phyloP scores from a whole-genome alignment of 1,140 invertebrate genomes.

The Nasonia vitripennis region DNA sequence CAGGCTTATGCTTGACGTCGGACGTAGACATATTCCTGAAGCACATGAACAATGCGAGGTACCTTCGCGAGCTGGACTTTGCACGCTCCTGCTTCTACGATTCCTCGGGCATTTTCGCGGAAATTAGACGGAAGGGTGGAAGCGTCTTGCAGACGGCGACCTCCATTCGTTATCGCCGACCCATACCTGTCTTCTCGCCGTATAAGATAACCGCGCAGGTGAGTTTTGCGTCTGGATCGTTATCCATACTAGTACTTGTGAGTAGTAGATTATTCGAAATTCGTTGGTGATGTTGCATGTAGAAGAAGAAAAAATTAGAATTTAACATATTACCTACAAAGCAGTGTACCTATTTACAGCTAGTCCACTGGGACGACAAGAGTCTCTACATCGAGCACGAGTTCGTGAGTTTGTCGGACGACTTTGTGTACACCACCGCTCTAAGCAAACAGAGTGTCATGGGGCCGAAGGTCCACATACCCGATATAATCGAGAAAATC shows the following conservation, averaged over 20 bases:
- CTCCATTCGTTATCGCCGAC: conserved; percentile 84
- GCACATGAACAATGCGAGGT: conserved; percentile 90
- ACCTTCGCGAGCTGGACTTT: conserved; percentile 84
- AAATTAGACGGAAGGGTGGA: conserved; percentile 77
- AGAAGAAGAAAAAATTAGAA: not conserved
- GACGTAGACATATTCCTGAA: conserved; percentile 86
- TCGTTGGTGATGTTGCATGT: too few relatives aligned
- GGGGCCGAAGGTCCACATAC: conserved; percentile 78
- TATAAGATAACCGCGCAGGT: conserved; percentile 86
- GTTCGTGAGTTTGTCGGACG: conserved; percentile 83
- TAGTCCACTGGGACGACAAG: conserved; percentile 89
- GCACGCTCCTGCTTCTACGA: conserved; percentile 87
- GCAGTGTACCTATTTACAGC: conserved; percentile 71
- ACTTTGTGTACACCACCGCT: conserved; percentile 84
- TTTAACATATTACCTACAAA: not conserved
- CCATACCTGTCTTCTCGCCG: conserved; percentile 83
- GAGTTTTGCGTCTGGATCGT: conserved; percentile 51
- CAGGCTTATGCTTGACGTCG: conserved; percentile 85
- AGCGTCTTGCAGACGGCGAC: conserved; percentile 83
- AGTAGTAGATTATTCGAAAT: too few relatives aligned
- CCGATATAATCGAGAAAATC: conserved; percentile 76
- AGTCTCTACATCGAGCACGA: conserved; percentile 88
- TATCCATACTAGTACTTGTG: too few relatives aligned
- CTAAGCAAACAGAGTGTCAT: conserved; percentile 84
- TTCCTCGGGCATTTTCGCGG: conserved; percentile 80